Base-by-base conservation (phyloP, 2,113 vertebrate species). In the Sinocyclocheilus rhinocerous region DNA sequence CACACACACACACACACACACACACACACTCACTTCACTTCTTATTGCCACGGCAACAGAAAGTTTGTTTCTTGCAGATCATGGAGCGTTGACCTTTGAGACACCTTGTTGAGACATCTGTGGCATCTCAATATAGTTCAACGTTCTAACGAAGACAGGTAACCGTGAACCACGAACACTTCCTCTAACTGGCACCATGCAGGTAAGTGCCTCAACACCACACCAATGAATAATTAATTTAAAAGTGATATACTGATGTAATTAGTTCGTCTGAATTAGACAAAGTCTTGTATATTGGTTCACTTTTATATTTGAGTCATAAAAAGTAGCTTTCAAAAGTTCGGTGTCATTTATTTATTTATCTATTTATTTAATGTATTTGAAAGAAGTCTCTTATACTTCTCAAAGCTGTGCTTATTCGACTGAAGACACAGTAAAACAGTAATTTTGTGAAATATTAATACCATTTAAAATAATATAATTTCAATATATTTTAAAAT, bases 141-240 rank as follows among this genome's bases (percentile, higher is more conserved):
- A 84, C 67, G 6, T 39, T 70, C 11, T 78, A 67, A 87, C 63
- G 70, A 87, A 85, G 84, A 59, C 59, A 81, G 59, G 82, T 78
- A 26, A 78, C 77, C 2, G 79, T 69, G 76, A 50, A 81, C 78
- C 80, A 77, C 57, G 63, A 85, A 48, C 72, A 15, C 73, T 77
- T 36, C 61, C 63, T 76, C 73, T 89, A 89, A 89, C 87, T 85
- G 86, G 85, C 88, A 76, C 78, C 83, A 78, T 79, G 65, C 85
- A 83, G 83, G 72, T 87, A 89, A 77, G 76, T 48, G 69, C 75
- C 52, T 83, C 84, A 59, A 59, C 15, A 72, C 9, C 69, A 59
- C 82, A 75, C 67, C 69, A 24, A 16, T 73, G 4, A 84, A 84
- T 84, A 24, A 65, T 83, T 83, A 15, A 83, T 83, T 39, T 69